phyloP scores from a whole-genome alignment of 2,888 invertebrate genomes.

The Drosophila koepferae region DNA sequence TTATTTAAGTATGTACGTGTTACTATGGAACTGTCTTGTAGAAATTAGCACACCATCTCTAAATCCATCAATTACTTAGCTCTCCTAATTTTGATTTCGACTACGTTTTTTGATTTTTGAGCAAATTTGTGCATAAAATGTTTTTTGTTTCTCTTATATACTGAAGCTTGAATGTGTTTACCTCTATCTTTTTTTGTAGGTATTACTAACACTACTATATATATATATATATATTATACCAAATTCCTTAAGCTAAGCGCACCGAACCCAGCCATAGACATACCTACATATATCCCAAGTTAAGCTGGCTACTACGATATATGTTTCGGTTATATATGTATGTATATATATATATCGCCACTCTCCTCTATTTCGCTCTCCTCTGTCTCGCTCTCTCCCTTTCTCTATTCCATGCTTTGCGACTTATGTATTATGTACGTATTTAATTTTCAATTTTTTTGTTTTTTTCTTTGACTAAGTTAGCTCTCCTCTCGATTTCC shows the following conservation, averaged over 20 bases:
- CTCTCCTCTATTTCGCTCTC: constrained; percentile 4
- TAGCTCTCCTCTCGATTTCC: constrained; percentile 20
- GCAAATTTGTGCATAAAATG: constrained; percentile 71
- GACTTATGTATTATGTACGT: constrained; percentile 79
- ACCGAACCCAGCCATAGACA: constrained; percentile 48
- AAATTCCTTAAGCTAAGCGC: constrained; percentile 53
- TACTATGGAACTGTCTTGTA: constrained; percentile 34
- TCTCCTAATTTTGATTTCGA: constrained; percentile 28
- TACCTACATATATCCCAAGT: constrained; percentile 15
- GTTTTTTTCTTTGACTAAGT: constrained; percentile 43
- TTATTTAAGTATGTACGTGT: constrained; percentile 21
- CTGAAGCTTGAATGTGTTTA: constrained; percentile 55
- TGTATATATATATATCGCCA: constrained; percentile 34
- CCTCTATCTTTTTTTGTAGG: constrained; percentile 25
- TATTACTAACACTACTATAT: constrained; percentile 49
- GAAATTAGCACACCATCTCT: constrained; percentile 18
- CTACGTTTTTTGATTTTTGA: constrained; percentile 66
- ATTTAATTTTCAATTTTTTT: constrained; percentile 64
- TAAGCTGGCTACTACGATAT: constrained; percentile 63
- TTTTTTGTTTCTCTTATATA: constrained; percentile 33
- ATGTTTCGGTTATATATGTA: constrained; percentile 50
- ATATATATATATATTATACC: constrained; percentile 34
- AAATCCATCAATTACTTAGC: constrained; percentile 19
- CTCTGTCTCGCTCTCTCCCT: constrained; percentile 4
- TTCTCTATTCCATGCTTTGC: constrained; percentile 19